A percentile compares a stretch with the other conserved stretches of the same genome.
Conservation (phyloP, 1,140 invertebrate genomes). For the Eumeta japonica region DNA sequence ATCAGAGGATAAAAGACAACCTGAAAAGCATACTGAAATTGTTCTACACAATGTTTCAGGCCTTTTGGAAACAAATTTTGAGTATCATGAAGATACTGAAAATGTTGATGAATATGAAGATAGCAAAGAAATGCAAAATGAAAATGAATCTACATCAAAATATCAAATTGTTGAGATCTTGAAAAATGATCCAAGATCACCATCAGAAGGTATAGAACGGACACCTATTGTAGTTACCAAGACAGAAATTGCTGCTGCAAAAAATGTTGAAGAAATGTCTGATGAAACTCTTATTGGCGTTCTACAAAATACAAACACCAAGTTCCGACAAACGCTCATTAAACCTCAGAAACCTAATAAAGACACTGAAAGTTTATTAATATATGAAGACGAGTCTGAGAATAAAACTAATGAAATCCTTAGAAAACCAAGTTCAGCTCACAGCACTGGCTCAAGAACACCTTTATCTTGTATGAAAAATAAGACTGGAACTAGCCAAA, state of each 20-base stretch:
- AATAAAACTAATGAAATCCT: conserved; percentile 26
- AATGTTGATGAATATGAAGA: conserved; percentile 29
- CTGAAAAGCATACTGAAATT: conserved; percentile 20
- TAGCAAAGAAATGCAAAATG: conserved; percentile 16
- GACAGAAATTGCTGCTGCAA: conserved; percentile 19
- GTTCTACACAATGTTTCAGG: too few relatives aligned
- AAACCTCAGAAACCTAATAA: conserved; percentile 17
- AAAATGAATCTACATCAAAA: background rate
- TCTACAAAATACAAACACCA: conserved; percentile 35
- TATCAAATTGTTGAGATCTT: conserved; percentile 3
- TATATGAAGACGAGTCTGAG: conserved; percentile 43
- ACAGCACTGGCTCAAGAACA: conserved; percentile 34
- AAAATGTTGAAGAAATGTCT: conserved; percentile 50
- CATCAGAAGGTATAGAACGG: conserved; percentile 48
- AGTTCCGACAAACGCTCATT: conserved; percentile 19
- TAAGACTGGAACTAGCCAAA: conserved; percentile 30
- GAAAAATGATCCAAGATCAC: conserved; percentile 45
- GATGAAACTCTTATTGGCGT: conserved; percentile 44
- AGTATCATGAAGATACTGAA: conserved; percentile 39
- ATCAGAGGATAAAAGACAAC: conserved; percentile 30
- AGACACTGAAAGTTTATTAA: conserved; percentile 33
- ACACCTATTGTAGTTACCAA: conserved; percentile 46
- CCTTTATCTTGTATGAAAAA: conserved; percentile 51
- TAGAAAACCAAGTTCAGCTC: conserved; percentile 33
- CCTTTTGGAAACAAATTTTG: conserved; percentile 56